These are phyloP conservation scores for Tenebrosternarchus preto DNA, from an alignment of 2,113 vertebrate genomes.

Conservation along the genomic window DNA sequence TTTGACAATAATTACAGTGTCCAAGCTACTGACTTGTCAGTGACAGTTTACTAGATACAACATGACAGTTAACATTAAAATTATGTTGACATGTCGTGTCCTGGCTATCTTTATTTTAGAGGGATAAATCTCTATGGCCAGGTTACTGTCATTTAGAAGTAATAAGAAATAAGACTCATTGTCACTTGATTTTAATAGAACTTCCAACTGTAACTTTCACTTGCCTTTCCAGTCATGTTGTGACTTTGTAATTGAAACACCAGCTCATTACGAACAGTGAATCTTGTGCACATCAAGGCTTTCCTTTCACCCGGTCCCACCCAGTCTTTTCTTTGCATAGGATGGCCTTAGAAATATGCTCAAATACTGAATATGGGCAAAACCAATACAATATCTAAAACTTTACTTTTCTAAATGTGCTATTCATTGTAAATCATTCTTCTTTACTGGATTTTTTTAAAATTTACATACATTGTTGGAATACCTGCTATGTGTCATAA, in stretches of 20 bases:
- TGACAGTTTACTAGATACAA: conserved; percentile 40
- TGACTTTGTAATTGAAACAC: not conserved
- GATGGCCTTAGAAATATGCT: conserved; percentile 37
- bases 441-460: not conserved
- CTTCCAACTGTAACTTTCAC: conserved; percentile 22
- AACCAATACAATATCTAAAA: conserved; percentile 25
- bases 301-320: too few relatives aligned
- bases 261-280: not conserved
- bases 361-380: conserved; percentile 32
- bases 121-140: not conserved
- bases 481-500: not conserved
- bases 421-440: not conserved
- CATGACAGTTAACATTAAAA: conserved; percentile 21
- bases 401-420: not conserved
- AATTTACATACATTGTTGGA: not conserved
- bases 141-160: not conserved
- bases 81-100: conserved; percentile 4
- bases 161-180: not conserved
- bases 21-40: conserved; percentile 18
- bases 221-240: conserved; percentile 11
- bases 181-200: conserved; percentile 11
- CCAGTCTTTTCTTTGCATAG: conserved; percentile 65
- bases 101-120: conserved; percentile 19
- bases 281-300: conserved; percentile 14
- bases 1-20: conserved; percentile 2